Percentiles rank a stretch among this genome's conserved stretches.
Evolutionary conservation across 37 sponge, comb jelly and placozoan species (phyloP).

Genomic region (Agelas oroides): DNA sequence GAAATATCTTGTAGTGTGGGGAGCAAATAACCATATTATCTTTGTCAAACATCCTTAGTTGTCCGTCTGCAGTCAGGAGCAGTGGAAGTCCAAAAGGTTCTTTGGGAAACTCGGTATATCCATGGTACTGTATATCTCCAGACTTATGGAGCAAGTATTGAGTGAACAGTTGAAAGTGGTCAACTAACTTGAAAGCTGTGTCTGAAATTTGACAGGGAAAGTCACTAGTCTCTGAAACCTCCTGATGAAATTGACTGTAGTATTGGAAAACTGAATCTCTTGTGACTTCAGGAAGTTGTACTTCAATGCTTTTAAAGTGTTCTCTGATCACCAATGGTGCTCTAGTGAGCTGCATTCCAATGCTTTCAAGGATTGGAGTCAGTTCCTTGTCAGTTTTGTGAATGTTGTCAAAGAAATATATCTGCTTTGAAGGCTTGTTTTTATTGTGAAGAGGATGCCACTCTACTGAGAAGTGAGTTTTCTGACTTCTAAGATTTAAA

Average conservation of each 20-base stretch:
- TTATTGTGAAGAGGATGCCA: background rate
- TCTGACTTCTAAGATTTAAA: too few relatives aligned
- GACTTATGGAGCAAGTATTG: background rate
- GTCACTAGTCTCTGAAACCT: background rate
- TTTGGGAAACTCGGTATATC: conserved; percentile 16
- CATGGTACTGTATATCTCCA: too few relatives aligned
- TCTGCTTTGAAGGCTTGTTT: background rate
- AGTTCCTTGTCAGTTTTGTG: background rate
- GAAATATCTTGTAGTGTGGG: conserved; percentile 6
- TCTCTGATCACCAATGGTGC: conserved; percentile 1
- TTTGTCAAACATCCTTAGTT: conserved; percentile 34
- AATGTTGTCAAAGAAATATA: background rate
- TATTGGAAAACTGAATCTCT: conserved; percentile 7
- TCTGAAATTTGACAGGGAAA: conserved; percentile 12
- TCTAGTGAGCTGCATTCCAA: conserved; percentile 19
- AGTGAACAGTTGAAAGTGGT: conserved; percentile 19
- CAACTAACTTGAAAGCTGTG: conserved; percentile 17
- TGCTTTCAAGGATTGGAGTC: conserved; percentile 6
- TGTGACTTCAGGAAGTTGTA: background rate
- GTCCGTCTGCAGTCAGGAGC: conserved; percentile 53
- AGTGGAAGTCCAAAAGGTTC: conserved; percentile 44
- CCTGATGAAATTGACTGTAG: conserved; percentile 1
- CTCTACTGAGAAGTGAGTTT: background rate
- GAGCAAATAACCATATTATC: conserved; percentile 33
- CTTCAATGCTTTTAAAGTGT: background rate